These are phyloP conservation scores for Etheostoma perlongum DNA, from an alignment of 2,797 vertebrate species.

Conservation along the genomic window DNA sequence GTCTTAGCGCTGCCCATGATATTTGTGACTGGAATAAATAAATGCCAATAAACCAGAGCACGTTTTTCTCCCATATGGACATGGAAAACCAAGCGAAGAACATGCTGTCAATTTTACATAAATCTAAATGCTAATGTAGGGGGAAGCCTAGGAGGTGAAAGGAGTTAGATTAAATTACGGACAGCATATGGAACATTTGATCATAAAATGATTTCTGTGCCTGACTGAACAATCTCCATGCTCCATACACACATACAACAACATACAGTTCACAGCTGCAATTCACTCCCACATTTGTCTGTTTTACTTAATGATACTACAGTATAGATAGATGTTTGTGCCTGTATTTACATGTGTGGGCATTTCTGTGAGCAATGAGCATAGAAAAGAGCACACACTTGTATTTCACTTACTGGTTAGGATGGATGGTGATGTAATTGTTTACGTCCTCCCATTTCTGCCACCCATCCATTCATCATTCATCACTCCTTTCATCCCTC, in stretches of 20 bases:
- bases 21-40: no score
- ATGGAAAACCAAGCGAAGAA: not conserved
- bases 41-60: no score
- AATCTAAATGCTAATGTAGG: slow-evolving; percentile 58
- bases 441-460: slow-evolving; percentile 26
- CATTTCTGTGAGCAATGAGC: slow-evolving; percentile 30
- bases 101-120: slow-evolving; percentile 7
- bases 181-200: slow-evolving; percentile 22
- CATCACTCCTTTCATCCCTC: slow-evolving; percentile 30
- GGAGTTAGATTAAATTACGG: slow-evolving; percentile 9
- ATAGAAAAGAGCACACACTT: not conserved
- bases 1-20: no score
- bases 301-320: slow-evolving; percentile 10
- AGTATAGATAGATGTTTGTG: slow-evolving; percentile 15
- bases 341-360: slow-evolving; percentile 34
- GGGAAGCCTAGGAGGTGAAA: slow-evolving; percentile 1
- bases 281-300: not conserved
- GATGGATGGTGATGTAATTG: slow-evolving; percentile 43
- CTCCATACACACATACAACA: not conserved
- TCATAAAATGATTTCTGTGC: slow-evolving; percentile 2
- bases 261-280: slow-evolving; percentile 5
- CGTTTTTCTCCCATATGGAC: not conserved
- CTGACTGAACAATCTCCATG: slow-evolving; percentile 3
- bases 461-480: slow-evolving; percentile 51
- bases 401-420: slow-evolving; percentile 19